These are phyloP conservation scores for Cheilosia variabilis DNA, from an alignment of 2,888 invertebrate species.

Conservation along the genomic window DNA sequence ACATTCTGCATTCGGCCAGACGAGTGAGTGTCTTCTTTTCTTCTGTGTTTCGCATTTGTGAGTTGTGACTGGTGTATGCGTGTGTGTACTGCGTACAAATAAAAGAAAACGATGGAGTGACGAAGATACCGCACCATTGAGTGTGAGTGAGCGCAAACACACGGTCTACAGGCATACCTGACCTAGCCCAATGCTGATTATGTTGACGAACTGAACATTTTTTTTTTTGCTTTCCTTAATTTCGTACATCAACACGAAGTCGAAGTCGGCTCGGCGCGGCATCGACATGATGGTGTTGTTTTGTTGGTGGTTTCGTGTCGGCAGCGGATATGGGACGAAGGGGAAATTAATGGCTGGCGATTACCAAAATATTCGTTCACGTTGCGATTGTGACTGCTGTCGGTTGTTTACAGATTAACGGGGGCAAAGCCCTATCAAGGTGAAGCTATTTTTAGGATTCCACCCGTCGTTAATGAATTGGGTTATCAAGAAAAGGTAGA, in stretches of 20 bases:
- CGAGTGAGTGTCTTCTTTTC: slow-evolving; percentile 10
- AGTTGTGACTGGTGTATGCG: slow-evolving; percentile 15
- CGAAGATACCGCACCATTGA: neutral
- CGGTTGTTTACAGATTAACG: slow-evolving; percentile 12
- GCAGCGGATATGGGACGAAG: slow-evolving; percentile 3
- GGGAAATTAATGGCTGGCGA: slow-evolving; percentile 33
- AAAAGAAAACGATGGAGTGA: slow-evolving; percentile 16
- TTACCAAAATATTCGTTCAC: slow-evolving; percentile 61
- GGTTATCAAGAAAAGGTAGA: slow-evolving; percentile 19
- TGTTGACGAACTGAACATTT: slow-evolving; percentile 26
- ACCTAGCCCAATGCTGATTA: slow-evolving; percentile 55
- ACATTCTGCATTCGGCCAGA: neutral
- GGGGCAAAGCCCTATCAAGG: slow-evolving; percentile 44
- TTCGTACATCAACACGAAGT: slow-evolving; percentile 17
- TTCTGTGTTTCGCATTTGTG: neutral
- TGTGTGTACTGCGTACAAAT: slow-evolving; percentile 36
- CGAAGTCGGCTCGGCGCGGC: neutral
- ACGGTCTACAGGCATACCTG: slow-evolving; percentile 35
- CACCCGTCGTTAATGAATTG: slow-evolving; percentile 3
- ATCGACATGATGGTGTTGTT: slow-evolving; percentile 7
- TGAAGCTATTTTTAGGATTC: slow-evolving; percentile 32
- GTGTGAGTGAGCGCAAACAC: slow-evolving; percentile 55
- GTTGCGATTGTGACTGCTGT: slow-evolving; percentile 8
- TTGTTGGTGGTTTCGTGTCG: neutral
- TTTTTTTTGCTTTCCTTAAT: slow-evolving; percentile 13